phyloP scores from a whole-genome alignment of 2,888 invertebrate genomes.

The Eilema griseolum region DNA sequence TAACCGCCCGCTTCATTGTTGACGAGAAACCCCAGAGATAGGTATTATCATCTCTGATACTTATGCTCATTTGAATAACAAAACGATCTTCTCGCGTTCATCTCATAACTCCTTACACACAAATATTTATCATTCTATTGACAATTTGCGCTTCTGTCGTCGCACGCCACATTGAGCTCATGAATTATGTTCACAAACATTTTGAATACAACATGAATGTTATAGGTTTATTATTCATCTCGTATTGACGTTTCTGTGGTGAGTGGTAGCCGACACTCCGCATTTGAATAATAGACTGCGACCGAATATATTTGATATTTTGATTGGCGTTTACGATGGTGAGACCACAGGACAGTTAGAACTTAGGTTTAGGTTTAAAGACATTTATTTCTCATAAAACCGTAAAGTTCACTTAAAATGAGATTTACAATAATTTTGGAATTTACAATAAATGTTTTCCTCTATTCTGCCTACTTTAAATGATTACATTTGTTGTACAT shows the following conservation, averaged over 20 bases:
- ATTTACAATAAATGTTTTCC: too few relatives aligned
- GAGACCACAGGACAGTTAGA: background rate
- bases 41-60: background rate
- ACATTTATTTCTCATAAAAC: too few relatives aligned
- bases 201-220: conserved; percentile 48
- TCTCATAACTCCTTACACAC: conserved; percentile 15
- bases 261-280: conserved; percentile 25
- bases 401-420: too few relatives aligned
- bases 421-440: too few relatives aligned
- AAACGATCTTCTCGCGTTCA: background rate
- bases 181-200: conserved; percentile 67
- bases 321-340: background rate
- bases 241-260: conserved; percentile 45
- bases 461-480: too few relatives aligned
- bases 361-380: too few relatives aligned
- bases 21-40: background rate
- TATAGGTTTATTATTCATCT: conserved; percentile 49
- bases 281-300: conserved; percentile 23
- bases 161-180: conserved; percentile 59
- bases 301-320: conserved; percentile 36
- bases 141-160: conserved; percentile 34
- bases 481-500: too few relatives aligned
- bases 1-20: background rate
- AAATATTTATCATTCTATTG: conserved; percentile 41
- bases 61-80: conserved; percentile 3